These are phyloP conservation scores for Netelia melanura DNA, from an alignment of 2,888 invertebrate genomes.

Conservation along the genomic window DNA sequence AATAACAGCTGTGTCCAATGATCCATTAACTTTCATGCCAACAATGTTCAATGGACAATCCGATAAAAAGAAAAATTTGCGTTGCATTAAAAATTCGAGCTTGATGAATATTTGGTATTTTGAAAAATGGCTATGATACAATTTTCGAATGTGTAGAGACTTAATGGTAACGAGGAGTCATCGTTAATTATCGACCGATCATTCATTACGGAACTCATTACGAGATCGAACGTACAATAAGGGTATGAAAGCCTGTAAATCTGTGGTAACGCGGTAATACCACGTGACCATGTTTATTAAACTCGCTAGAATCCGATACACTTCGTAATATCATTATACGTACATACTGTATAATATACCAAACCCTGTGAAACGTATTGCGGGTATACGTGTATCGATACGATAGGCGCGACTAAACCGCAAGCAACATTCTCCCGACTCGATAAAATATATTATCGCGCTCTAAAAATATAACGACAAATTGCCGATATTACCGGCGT, in stretches of 20 bases:
- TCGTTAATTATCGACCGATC: conserved; percentile 2
- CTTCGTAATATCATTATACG: conserved; percentile 8
- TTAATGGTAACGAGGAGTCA: no score
- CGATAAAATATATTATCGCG: conserved; percentile 56
- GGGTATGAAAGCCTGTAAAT: conserved; percentile 39
- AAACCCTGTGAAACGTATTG: not conserved
- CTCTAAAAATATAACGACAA: conserved; percentile 48
- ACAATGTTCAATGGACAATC: no score
- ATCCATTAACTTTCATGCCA: no score
- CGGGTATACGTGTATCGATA: conserved; percentile 12
- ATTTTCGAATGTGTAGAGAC: no score
- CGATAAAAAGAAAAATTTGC: no score
- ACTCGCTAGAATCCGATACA: conserved; percentile 54
- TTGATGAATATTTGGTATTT: no score
- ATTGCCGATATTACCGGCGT: conserved; percentile 44
- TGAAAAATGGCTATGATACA: no score
- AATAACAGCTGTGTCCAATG: no score
- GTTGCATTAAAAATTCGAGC: no score
- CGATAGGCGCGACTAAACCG: conserved; percentile 18
- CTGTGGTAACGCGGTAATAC: conserved; percentile 51
- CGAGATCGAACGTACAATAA: conserved; percentile 26
- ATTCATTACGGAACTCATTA: not conserved
- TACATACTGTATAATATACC: not conserved
- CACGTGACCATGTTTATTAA: conserved; percentile 51
- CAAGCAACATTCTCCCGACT: conserved; percentile 42